Evolutionary conservation across 2,113 vertebrate genomes (phyloP).

Genomic region (Chaenogobius annularis): DNA sequence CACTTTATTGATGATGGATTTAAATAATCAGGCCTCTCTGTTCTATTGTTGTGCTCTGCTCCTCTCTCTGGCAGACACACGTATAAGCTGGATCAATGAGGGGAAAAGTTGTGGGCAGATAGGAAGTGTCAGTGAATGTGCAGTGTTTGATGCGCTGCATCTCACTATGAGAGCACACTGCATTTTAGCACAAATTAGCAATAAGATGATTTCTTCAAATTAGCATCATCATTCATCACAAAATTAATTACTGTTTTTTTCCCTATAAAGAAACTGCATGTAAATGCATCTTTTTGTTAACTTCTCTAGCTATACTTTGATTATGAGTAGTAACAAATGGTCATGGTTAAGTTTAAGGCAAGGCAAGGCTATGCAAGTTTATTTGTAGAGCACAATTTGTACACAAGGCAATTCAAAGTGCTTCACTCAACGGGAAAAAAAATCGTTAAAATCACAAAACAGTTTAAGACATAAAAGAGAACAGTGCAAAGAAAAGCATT

Average conservation of each 20-base stretch:
- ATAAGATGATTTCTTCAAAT: constrained; percentile 20
- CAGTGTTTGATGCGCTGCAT: constrained; percentile 33
- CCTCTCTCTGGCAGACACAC: constrained; percentile 7
- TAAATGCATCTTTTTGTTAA: no score
- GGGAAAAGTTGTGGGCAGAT: constrained; percentile 21
- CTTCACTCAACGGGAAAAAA: no score
- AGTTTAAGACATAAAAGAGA: no score
- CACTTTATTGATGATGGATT: constrained; percentile 24
- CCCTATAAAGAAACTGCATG: no score
- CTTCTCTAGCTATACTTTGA: no score
- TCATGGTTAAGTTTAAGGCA: no score
- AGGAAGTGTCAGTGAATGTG: constrained; percentile 29
- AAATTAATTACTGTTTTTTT: neutral
- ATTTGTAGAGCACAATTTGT: no score
- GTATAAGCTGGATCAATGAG: constrained; percentile 6
- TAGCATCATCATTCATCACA: constrained; percentile 19
- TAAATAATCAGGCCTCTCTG: neutral
- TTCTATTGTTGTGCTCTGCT: neutral
- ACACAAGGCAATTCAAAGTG: no score
- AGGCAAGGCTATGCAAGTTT: no score
- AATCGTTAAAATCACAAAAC: no score
- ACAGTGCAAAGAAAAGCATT: no score
- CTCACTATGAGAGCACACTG: constrained; percentile 42
- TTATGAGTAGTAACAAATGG: no score
- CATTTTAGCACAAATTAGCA: constrained; percentile 48